Evolutionary conservation across 92 coral and sea anemone genomes (phyloP).

Genomic region (Actinostola sp.): DNA sequence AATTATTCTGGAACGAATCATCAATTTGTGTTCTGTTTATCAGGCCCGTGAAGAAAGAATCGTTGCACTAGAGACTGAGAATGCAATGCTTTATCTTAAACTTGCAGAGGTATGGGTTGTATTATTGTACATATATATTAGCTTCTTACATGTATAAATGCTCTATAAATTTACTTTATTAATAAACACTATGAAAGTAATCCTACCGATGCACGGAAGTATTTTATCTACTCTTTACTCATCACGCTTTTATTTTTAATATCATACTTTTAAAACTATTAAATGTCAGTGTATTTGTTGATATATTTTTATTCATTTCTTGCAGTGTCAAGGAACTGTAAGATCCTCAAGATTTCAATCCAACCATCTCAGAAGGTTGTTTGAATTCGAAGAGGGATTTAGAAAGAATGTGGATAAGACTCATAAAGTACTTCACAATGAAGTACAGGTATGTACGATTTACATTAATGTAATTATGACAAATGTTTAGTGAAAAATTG

Average conservation of each 20-base stretch:
- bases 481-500: background rate
- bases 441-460: constrained; percentile 54
- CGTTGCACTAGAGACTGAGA: constrained; percentile 96
- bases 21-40: background rate
- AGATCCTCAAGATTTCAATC: constrained; percentile 80
- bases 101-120: constrained; percentile 80
- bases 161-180: too few relatives aligned
- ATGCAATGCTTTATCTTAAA: constrained; percentile 98
- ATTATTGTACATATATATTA: background rate
- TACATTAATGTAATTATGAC: background rate
- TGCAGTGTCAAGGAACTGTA: constrained; percentile 89
- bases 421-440: constrained; percentile 50
- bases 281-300: background rate
- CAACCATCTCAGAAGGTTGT: constrained; percentile 86
- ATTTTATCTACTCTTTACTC: too few relatives aligned
- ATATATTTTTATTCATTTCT: background rate
- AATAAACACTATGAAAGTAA: too few relatives aligned
- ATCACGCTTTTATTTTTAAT: too few relatives aligned
- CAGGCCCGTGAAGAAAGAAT: constrained; percentile 99
- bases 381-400: constrained; percentile 73
- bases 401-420: constrained; percentile 56
- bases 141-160: too few relatives aligned
- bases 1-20: background rate
- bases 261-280: background rate
- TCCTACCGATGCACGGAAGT: too few relatives aligned